Percentiles rank a stretch among this genome's conserved stretches.
Conservation (phyloP, 2,797 vertebrate genomes). For the Brachymystax lenok region DNA sequence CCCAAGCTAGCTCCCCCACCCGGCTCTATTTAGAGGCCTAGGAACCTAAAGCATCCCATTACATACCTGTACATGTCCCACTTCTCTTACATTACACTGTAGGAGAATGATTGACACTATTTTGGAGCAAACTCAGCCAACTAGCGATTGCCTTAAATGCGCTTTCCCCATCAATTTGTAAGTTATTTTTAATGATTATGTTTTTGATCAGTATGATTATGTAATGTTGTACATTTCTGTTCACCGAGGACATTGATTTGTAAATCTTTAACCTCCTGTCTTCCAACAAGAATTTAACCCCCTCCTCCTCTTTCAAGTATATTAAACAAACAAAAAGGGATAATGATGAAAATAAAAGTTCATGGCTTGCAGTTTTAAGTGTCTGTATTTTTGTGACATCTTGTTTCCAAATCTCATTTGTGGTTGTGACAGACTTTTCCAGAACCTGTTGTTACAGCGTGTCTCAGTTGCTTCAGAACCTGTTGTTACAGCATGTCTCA, state of each 20-base stretch:
- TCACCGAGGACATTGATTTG: conserved; percentile 47
- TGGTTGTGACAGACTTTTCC: not conserved
- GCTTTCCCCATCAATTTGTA: conserved; percentile 27
- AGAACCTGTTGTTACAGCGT: not conserved
- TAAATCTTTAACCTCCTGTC: conserved; percentile 35
- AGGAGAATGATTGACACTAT: conserved; percentile 53
- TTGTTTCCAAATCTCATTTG: not conserved
- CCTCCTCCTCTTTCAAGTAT: conserved; percentile 59
- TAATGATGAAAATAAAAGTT: conserved; percentile 60
- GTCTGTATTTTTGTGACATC: conserved; percentile 23
- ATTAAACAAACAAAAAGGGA: conserved; percentile 60
- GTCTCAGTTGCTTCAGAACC: not conserved
- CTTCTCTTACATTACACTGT: conserved; percentile 27
- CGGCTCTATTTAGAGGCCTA: conserved; percentile 36
- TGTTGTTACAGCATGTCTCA: not conserved
- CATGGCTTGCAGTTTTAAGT: conserved; percentile 50
- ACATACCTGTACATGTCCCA: conserved; percentile 4
- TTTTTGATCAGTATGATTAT: conserved; percentile 47
- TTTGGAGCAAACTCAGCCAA: conserved; percentile 65
- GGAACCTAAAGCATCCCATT: conserved; percentile 42
- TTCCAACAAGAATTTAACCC: conserved; percentile 39
- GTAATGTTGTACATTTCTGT: conserved; percentile 56
- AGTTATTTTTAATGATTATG: conserved; percentile 40
- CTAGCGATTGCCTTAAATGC: conserved; percentile 71
- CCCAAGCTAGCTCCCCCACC: conserved; percentile 28